phyloP scores from a whole-genome alignment of 2,888 invertebrate genomes.

The Nasonovia ribisnigri region DNA sequence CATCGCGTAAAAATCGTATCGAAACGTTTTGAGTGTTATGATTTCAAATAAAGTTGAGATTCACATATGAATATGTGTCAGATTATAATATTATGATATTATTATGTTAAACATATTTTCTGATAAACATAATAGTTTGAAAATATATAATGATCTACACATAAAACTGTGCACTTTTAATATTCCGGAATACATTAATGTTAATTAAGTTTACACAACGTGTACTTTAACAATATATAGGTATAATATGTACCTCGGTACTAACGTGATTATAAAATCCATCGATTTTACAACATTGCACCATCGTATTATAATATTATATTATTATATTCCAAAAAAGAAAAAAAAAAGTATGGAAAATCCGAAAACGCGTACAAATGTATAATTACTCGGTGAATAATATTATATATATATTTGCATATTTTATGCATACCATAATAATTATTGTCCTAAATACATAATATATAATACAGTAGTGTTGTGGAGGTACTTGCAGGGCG shows the following conservation, averaged over 20 bases:
- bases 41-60: neutral
- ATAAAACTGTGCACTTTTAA: neutral
- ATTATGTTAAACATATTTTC: neutral
- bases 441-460: too few species aligned
- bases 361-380: neutral
- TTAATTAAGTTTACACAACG: constrained; percentile 1
- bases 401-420: neutral
- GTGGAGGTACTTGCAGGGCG: neutral
- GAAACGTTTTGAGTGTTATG: neutral
- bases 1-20: neutral
- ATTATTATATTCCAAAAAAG: neutral
- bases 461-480: neutral
- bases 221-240: neutral
- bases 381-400: neutral
- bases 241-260: too few species aligned
- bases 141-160: neutral
- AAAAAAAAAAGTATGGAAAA: neutral
- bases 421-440: too few species aligned
- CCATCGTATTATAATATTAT: too few species aligned
- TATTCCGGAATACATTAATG: neutral
- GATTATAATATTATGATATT: neutral
- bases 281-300: neutral
- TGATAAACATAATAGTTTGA: neutral
- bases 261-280: neutral
- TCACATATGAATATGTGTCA: neutral